Evolutionary conservation across 1,140 invertebrate genomes (phyloP).

Genomic region (Grapholita molesta): DNA sequence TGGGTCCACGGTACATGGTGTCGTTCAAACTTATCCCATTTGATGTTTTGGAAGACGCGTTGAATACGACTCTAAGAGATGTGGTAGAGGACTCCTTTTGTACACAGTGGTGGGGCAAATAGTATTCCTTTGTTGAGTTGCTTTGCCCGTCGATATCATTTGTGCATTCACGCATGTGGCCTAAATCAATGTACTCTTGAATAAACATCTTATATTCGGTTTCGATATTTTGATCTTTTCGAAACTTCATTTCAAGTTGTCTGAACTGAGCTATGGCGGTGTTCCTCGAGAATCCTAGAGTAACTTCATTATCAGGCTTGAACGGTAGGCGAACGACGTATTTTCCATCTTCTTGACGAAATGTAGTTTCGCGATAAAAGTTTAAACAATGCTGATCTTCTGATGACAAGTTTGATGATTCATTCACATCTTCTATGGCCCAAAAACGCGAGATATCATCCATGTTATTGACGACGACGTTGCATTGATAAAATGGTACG

Average conservation of each 20-base stretch:
- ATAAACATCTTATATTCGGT: slow-evolving; percentile 12
- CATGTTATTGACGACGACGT: slow-evolving; percentile 15
- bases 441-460: slow-evolving; percentile 20
- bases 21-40: slow-evolving; percentile 14
- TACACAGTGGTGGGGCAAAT: slow-evolving; percentile 13
- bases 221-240: neutral
- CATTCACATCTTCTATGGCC: slow-evolving; percentile 16
- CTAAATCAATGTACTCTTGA: slow-evolving; percentile 3
- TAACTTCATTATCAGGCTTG: slow-evolving; percentile 3
- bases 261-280: slow-evolving; percentile 15
- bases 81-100: neutral
- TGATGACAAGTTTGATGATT: neutral
- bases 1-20: slow-evolving; percentile 16
- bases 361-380: too few species aligned
- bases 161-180: too few species aligned
- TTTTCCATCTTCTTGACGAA: neutral
- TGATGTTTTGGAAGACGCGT: neutral
- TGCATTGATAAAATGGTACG: slow-evolving; percentile 15
- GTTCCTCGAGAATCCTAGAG: slow-evolving; percentile 14
- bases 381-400: slow-evolving; percentile 17
- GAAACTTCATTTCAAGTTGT: slow-evolving; percentile 10
- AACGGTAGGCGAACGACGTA: slow-evolving; percentile 20
- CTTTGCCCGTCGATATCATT: too few species aligned
- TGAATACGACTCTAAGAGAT: slow-evolving; percentile 12
- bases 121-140: slow-evolving; percentile 14